Conservation (phyloP, 2,113 vertebrate species). For the Rhea pennata region DNA sequence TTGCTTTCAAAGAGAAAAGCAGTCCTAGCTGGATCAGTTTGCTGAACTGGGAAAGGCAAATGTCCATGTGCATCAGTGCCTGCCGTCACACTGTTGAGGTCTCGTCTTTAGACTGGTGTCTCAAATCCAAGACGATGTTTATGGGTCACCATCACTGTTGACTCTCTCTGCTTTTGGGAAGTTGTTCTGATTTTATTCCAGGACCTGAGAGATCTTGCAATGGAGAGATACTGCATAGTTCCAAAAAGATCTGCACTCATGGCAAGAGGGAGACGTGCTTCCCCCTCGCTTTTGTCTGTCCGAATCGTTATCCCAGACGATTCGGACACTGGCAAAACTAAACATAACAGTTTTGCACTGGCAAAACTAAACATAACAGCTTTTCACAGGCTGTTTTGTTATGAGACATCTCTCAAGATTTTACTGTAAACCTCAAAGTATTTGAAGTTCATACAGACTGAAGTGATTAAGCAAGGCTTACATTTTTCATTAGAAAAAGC, state of each 20-base stretch:
- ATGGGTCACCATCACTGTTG: not conserved
- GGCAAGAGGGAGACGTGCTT: not conserved
- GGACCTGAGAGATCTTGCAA: not conserved
- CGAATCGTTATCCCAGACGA: not conserved
- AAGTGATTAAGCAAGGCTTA: not conserved
- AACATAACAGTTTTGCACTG: not conserved
- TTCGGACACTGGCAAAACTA: not conserved
- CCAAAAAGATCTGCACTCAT: not conserved
- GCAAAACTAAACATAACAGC: not conserved
- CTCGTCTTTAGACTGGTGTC: not conserved
- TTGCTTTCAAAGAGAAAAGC: not conserved
- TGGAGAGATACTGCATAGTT: not conserved
- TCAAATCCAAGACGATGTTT: not conserved
- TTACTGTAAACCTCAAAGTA: not conserved
- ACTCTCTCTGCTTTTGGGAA: not conserved
- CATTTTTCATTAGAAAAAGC: not conserved
- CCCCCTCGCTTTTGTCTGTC: not conserved
- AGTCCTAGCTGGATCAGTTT: not conserved
- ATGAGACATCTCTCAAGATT: not conserved
- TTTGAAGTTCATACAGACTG: not conserved
- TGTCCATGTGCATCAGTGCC: not conserved
- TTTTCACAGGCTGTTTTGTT: not conserved
- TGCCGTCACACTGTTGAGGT: not conserved
- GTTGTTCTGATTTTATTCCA: not conserved
- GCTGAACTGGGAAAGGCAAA: not conserved